Percentiles rank a stretch among this genome's conserved stretches.
phyloP scores from a whole-genome alignment of 2,113 vertebrate genomes.

The Chunga burmeisteri region DNA sequence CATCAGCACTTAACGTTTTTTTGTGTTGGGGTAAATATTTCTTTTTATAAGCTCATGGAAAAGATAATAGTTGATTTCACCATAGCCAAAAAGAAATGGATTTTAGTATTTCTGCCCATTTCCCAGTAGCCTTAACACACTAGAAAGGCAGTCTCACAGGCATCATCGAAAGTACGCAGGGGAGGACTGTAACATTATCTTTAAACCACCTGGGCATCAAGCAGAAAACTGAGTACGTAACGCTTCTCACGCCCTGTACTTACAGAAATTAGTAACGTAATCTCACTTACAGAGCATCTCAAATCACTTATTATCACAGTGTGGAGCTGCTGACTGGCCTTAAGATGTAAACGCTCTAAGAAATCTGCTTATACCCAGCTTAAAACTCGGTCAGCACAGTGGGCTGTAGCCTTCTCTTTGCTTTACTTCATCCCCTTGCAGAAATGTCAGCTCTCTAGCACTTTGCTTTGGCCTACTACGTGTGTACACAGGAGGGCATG shows the following conservation, averaged over 20 bases:
- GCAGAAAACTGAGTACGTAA: neutral
- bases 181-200: neutral
- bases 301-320: neutral
- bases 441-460: neutral
- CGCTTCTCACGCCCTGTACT: neutral
- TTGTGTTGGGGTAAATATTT: neutral
- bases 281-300: neutral
- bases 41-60: neutral
- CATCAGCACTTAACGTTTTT: neutral
- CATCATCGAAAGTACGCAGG: neutral
- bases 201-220: neutral
- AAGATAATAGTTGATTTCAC: neutral
- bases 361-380: neutral
- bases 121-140: neutral
- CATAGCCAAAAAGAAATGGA: neutral
- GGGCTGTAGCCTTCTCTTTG: neutral
- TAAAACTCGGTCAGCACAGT: neutral
- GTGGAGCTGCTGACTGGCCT: neutral
- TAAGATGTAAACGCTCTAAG: neutral
- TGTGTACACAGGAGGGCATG: constrained; percentile 60
- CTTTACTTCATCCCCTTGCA: neutral
- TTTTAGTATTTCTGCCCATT: neutral
- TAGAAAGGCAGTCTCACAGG: neutral
- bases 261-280: neutral
- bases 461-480: constrained; percentile 1